Conservation (phyloP, 2,888 invertebrate genomes). For the Andrena bicolor region DNA sequence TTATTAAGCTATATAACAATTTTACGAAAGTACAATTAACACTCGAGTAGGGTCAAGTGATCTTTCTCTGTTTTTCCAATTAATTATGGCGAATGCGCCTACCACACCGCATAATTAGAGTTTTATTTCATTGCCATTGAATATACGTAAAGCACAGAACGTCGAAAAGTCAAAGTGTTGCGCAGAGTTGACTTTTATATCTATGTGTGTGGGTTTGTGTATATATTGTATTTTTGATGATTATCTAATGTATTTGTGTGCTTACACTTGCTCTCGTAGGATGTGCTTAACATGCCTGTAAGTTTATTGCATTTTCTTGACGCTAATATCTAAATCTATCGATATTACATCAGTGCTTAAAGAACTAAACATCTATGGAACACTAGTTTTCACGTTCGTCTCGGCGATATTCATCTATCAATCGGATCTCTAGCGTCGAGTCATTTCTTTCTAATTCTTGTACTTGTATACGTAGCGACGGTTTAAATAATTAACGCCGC, state of each 20-base stretch:
- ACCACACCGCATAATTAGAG: slow-evolving; percentile 6
- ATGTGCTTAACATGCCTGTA: slow-evolving; percentile 85
- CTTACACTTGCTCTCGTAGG: slow-evolving; percentile 83
- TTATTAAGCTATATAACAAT: slow-evolving; percentile 34
- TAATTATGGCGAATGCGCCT: slow-evolving; percentile 3
- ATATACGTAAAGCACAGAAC: neutral
- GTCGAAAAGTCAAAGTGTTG: neutral
- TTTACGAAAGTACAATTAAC: slow-evolving; percentile 21
- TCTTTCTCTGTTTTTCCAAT: slow-evolving; percentile 18
- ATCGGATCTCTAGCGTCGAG: slow-evolving; percentile 12
- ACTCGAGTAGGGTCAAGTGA: neutral
- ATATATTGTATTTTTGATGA: slow-evolving; percentile 52
- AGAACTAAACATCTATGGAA: slow-evolving; percentile 24
- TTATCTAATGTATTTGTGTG: slow-evolving; percentile 80
- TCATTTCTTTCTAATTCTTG: slow-evolving; percentile 9
- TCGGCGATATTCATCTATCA: slow-evolving; percentile 3
- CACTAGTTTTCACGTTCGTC: slow-evolving; percentile 9
- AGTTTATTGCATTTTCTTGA: slow-evolving; percentile 77
- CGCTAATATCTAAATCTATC: slow-evolving; percentile 59
- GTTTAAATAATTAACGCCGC: slow-evolving; percentile 5
- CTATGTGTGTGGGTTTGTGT: slow-evolving; percentile 44
- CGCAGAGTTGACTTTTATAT: slow-evolving; percentile 30
- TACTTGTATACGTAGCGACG: slow-evolving; percentile 8
- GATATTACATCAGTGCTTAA: slow-evolving; percentile 42
- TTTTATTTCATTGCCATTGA: neutral